A percentile compares a stretch with the other conserved stretches of the same genome.
Conservation (phyloP, 1,140 invertebrate species). For the Brachionus rotundiformis region DNA sequence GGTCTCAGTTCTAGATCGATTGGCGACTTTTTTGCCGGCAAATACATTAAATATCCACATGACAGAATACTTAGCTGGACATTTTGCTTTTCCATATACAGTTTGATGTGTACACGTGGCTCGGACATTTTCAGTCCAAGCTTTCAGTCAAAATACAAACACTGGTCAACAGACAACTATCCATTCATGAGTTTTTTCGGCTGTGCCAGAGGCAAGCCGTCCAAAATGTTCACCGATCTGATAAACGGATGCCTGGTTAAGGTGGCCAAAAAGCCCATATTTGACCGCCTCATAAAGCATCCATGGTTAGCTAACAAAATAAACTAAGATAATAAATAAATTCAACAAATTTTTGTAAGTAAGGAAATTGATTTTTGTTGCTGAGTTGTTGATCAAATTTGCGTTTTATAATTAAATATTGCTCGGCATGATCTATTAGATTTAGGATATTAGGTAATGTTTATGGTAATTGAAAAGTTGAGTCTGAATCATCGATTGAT, state of each 20-base stretch:
- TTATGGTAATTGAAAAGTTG: neutral
- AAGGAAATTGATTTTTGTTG: neutral
- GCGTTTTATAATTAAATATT: neutral
- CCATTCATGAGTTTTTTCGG: constrained; percentile 47
- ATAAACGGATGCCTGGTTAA: constrained; percentile 44
- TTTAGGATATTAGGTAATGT: constrained; percentile 10
- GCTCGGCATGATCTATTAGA: neutral
- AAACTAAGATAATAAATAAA: neutral
- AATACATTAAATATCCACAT: neutral
- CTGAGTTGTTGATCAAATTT: too few relatives aligned
- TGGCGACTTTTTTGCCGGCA: neutral
- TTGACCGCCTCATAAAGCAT: constrained; percentile 40
- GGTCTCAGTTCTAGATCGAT: neutral
- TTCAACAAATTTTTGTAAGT: neutral
- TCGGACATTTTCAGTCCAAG: neutral
- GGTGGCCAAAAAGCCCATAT: constrained; percentile 30
- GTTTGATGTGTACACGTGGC: neutral
- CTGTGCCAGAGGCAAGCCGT: neutral
- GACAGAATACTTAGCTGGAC: constrained; percentile 48
- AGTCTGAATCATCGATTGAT: neutral
- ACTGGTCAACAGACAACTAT: constrained; percentile 14
- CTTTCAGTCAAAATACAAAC: constrained; percentile 30
- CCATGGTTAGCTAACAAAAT: constrained; percentile 44
- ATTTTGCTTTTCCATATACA: constrained; percentile 50
- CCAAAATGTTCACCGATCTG: constrained; percentile 29